A percentile compares a stretch with the other conserved stretches of the same genome.
These are phyloP conservation scores for Ceratina japonica DNA, from an alignment of 1,140 invertebrate genomes.

Conservation along the genomic window DNA sequence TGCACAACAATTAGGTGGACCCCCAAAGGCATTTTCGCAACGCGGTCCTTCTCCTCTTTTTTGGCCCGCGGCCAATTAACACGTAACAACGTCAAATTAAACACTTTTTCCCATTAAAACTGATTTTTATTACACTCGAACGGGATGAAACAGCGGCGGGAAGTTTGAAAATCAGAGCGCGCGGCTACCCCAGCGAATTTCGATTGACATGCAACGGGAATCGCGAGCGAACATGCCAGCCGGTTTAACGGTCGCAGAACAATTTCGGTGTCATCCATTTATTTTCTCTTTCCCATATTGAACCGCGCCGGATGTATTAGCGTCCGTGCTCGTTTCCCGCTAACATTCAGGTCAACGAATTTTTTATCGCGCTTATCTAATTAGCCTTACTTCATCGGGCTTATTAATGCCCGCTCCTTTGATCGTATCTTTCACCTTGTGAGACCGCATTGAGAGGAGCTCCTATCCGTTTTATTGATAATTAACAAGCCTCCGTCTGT, in stretches of 20 bases:
- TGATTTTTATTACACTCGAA: too few relatives aligned
- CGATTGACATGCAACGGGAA: conserved; percentile 58
- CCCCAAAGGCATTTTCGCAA: conserved; percentile 49
- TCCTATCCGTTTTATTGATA: too few relatives aligned
- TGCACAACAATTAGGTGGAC: conserved; percentile 67
- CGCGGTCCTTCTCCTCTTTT: too few relatives aligned
- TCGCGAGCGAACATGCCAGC: conserved; percentile 39
- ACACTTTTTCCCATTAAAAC: too few relatives aligned
- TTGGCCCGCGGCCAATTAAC: neutral
- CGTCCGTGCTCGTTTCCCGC: conserved; percentile 37
- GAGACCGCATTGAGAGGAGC: neutral
- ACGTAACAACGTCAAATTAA: neutral
- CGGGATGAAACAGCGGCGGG: too few relatives aligned
- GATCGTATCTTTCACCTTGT: neutral
- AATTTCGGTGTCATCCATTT: conserved; percentile 52
- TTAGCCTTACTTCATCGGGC: neutral
- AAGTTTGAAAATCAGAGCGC: neutral
- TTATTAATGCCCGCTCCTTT: neutral
- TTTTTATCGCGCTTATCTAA: conserved; percentile 52
- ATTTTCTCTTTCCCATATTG: conserved; percentile 61
- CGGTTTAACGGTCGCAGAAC: conserved; percentile 55
- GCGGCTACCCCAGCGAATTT: conserved; percentile 53
- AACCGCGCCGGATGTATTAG: conserved; percentile 44
- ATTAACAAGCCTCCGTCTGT: too few relatives aligned
- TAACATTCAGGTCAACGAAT: conserved; percentile 61